Percentiles rank a stretch among this genome's conserved stretches.
Conservation (phyloP, 2,888 invertebrate species). For the Phorcus lineatus region DNA sequence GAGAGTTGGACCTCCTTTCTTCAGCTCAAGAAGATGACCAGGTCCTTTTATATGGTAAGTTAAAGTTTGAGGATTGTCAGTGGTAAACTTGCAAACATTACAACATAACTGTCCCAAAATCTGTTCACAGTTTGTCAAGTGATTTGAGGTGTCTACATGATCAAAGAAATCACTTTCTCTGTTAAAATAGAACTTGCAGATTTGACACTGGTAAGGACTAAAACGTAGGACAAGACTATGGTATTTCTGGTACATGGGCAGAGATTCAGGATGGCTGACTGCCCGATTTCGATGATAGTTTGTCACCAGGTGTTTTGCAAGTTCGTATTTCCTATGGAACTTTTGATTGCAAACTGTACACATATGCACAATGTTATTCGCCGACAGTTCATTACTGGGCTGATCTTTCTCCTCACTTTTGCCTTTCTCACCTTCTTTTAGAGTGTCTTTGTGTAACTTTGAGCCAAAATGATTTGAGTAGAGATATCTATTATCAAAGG, state of each 20-base stretch:
- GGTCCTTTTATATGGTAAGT: neutral
- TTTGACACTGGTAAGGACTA: conserved; percentile 89
- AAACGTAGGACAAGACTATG: conserved; percentile 87
- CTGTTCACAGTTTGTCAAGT: conserved; percentile 54
- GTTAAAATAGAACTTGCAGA: conserved; percentile 90
- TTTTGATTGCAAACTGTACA: conserved; percentile 69
- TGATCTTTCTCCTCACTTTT: conserved; percentile 28
- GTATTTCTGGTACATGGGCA: conserved; percentile 83
- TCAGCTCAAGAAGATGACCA: neutral
- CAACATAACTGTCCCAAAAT: conserved; percentile 69
- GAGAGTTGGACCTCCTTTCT: conserved; percentile 44
- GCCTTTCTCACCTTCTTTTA: neutral
- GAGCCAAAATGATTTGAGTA: conserved; percentile 56
- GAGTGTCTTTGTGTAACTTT: conserved; percentile 29
- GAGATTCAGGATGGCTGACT: conserved; percentile 77
- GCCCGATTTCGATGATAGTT: conserved; percentile 87
- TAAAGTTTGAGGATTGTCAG: conserved; percentile 23
- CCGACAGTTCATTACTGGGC: conserved; percentile 3
- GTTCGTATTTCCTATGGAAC: conserved; percentile 66
- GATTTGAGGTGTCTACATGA: conserved; percentile 60
- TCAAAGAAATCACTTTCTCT: conserved; percentile 81
- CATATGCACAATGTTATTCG: conserved; percentile 24
- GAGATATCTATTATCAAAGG: conserved; percentile 53
- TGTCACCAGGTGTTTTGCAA: conserved; percentile 81
- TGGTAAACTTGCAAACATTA: conserved; percentile 57